Conservation (phyloP, 2,888 invertebrate species). For the Polylopha cassiicola region DNA sequence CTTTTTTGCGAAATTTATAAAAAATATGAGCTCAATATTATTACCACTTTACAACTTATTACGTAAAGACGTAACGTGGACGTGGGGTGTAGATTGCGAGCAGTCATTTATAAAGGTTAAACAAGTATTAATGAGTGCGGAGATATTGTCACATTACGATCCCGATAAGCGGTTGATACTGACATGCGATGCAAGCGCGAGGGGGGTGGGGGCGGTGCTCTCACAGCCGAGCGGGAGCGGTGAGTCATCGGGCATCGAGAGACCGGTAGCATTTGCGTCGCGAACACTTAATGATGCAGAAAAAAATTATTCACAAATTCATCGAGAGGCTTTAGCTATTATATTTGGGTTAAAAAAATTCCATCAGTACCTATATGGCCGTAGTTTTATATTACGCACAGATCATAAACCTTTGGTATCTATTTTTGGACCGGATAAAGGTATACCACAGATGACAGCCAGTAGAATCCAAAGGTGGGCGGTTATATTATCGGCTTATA, state of each 20-base stretch:
- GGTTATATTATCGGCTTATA: constrained; percentile 1
- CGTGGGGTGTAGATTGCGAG: not conserved
- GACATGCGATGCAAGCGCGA: constrained; percentile 6
- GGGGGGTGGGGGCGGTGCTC: not conserved
- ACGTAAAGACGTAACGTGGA: not conserved
- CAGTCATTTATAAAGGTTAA: constrained; percentile 5
- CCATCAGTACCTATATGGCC: constrained; percentile 11
- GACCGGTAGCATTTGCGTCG: constrained; percentile 9
- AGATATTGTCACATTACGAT: constrained; percentile 4
- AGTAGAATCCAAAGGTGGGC: constrained; percentile 17
- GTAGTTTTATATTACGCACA: constrained; percentile 3
- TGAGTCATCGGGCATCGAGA: too few species aligned
- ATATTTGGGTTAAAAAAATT: constrained; percentile 8
- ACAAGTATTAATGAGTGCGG: not conserved
- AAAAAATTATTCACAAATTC: constrained; percentile 7
- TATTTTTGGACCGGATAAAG: constrained; percentile 4
- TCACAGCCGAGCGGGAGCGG: not conserved
- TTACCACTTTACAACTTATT: not conserved
- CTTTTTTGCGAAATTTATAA: not conserved
- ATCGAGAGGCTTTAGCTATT: constrained; percentile 13
- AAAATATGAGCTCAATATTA: not conserved
- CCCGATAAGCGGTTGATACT: not conserved
- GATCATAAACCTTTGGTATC: constrained; percentile 9
- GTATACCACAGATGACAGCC: constrained; percentile 8
- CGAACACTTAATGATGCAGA: constrained; percentile 7